phyloP scores from a whole-genome alignment of 2,797 vertebrate genomes.

The Neosilurus mollespiculum region DNA sequence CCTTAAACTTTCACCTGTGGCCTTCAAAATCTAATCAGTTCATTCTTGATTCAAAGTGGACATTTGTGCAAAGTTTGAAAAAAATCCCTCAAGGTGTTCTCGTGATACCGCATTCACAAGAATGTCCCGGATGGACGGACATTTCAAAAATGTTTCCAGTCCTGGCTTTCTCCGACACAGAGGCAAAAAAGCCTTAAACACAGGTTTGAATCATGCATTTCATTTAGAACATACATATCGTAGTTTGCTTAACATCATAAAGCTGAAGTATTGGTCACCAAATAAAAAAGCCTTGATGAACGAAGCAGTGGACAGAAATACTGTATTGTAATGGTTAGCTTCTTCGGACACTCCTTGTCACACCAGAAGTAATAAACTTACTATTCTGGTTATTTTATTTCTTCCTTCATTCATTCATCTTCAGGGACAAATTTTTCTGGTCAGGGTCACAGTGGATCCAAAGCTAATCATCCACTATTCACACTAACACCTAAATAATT shows the following conservation, averaged over 20 bases:
- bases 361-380: not conserved
- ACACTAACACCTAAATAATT: not conserved
- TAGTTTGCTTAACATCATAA: not conserved
- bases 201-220: not conserved
- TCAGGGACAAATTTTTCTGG: not conserved
- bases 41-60: no score
- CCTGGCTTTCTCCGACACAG: no score
- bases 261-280: not conserved
- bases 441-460: not conserved
- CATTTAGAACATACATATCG: not conserved
- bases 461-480: not conserved
- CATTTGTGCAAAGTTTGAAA: no score
- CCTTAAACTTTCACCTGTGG: no score
- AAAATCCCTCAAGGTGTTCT: not conserved
- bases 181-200: not conserved
- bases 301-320: not conserved
- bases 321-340: not conserved
- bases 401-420: not conserved
- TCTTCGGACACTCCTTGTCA: not conserved
- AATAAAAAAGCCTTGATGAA: not conserved
- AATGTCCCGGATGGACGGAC: no score
- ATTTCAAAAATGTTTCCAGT: no score
- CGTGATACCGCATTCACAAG: not conserved
- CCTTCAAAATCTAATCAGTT: no score
- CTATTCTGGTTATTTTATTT: not conserved